phyloP scores from a whole-genome alignment of 2,888 invertebrate species.

The Tethea ocularis region DNA sequence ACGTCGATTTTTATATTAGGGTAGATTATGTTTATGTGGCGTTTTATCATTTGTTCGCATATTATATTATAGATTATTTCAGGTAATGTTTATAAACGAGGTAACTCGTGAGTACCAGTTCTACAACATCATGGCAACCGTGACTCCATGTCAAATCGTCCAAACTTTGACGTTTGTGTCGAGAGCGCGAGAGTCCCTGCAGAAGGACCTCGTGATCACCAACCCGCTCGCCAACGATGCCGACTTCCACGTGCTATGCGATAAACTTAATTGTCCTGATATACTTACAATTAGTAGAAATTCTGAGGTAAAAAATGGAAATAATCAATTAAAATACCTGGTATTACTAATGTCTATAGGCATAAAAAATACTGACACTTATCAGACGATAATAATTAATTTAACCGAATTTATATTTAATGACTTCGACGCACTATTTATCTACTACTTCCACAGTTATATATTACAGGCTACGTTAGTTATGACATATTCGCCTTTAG shows the following conservation, averaged over 20 bases:
- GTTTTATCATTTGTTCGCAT: too few relatives aligned
- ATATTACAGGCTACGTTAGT: slow-evolving; percentile 48
- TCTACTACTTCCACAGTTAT: too few relatives aligned
- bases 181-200: slow-evolving; percentile 65
- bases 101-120: slow-evolving; percentile 66
- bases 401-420: too few relatives aligned
- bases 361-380: too few relatives aligned
- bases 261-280: slow-evolving; percentile 54
- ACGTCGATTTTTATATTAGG: too few relatives aligned
- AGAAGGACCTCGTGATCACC: slow-evolving; percentile 54
- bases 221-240: slow-evolving; percentile 62
- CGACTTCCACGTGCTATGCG: slow-evolving; percentile 50
- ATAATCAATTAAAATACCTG: too few relatives aligned
- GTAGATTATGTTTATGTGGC: too few relatives aligned
- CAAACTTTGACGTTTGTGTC: slow-evolving; percentile 61
- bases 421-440: too few relatives aligned
- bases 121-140: slow-evolving; percentile 57
- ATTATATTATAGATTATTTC: slow-evolving; percentile 7
- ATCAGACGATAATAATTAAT: too few relatives aligned
- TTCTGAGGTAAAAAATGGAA: slow-evolving; percentile 55
- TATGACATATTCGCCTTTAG: slow-evolving; percentile 69
- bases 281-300: slow-evolving; percentile 52
- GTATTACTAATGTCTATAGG: too few relatives aligned
- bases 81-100: slow-evolving; percentile 72
- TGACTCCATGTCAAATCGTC: slow-evolving; percentile 60